phyloP scores from a whole-genome alignment of 2,888 invertebrate genomes.

The Diarsia dahlii region DNA sequence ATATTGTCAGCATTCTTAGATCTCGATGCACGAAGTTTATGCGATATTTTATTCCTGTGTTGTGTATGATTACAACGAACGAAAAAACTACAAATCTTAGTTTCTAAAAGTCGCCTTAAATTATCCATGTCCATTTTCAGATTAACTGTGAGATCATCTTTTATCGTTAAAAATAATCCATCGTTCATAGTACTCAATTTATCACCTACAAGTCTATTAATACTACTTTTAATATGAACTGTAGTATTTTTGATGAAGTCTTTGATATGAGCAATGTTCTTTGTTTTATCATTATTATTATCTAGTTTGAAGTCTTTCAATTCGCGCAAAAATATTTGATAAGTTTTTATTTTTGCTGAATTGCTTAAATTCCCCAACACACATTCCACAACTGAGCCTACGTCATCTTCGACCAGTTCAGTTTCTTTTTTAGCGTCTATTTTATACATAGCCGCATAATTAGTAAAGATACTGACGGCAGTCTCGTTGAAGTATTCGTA shows the following conservation, averaged over 20 bases:
- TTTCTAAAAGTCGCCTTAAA: constrained; percentile 66
- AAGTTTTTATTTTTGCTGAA: constrained; percentile 63
- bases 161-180: constrained; percentile 64
- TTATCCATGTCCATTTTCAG: constrained; percentile 76
- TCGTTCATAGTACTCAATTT: constrained; percentile 62
- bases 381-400: constrained; percentile 52
- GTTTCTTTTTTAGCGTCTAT: constrained; percentile 74
- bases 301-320: constrained; percentile 70
- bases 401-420: constrained; percentile 66
- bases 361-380: constrained; percentile 65
- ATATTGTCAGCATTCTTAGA: constrained; percentile 63
- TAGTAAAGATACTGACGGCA: constrained; percentile 72
- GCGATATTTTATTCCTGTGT: constrained; percentile 41
- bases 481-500: constrained; percentile 77
- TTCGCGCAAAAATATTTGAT: constrained; percentile 69
- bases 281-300: constrained; percentile 64
- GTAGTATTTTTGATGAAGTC: constrained; percentile 69
- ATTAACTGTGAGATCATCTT: constrained; percentile 76
- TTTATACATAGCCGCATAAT: constrained; percentile 81
- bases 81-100: constrained; percentile 76
- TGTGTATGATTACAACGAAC: constrained; percentile 74
- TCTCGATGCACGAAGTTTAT: background rate
- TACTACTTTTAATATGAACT: constrained; percentile 58
- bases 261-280: constrained; percentile 71
- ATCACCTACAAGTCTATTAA: constrained; percentile 57